A percentile compares a stretch with the other conserved stretches of the same genome.
Conservation (phyloP, 2,113 vertebrate genomes). For the Ciconia maguari region DNA sequence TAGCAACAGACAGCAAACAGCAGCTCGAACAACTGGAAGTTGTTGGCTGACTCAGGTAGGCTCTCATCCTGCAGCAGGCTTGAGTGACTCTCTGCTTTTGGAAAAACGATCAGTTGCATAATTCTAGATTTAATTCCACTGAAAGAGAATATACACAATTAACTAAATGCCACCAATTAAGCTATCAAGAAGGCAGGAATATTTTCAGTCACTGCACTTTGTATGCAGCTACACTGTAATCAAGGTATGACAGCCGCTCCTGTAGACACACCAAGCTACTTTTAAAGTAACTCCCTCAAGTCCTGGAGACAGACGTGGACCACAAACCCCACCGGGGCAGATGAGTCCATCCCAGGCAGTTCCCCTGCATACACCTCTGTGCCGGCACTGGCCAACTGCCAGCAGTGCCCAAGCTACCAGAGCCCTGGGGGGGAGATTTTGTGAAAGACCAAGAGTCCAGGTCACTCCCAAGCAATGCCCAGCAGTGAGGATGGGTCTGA, state of each 20-base stretch:
- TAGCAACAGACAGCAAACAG: conserved; percentile 63
- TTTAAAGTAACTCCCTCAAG: not conserved
- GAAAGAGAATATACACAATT: not conserved
- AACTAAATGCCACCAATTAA: conserved; percentile 18
- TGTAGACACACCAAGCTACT: not conserved
- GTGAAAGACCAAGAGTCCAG: not conserved
- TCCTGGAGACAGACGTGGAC: not conserved
- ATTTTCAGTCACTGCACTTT: not conserved
- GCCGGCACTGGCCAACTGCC: not conserved
- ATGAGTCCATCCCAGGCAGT: not conserved
- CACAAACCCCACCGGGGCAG: not conserved
- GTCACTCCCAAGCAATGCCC: not conserved
- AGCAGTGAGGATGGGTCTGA: not conserved
- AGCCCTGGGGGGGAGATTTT: not conserved
- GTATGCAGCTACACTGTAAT: not conserved
- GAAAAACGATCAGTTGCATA: not conserved
- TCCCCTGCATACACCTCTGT: not conserved
- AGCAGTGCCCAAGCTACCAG: not conserved
- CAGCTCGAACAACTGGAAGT: conserved; percentile 12
- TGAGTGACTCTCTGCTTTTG: not conserved
- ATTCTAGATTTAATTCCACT: not conserved
- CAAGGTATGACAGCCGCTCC: not conserved
- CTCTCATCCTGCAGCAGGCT: not conserved
- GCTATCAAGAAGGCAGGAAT: not conserved
- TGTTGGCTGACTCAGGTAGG: conserved; percentile 30